A percentile compares a stretch with the other conserved stretches of the same genome.
Conservation (phyloP, 2,888 invertebrate species). For the Sipha maydis region DNA sequence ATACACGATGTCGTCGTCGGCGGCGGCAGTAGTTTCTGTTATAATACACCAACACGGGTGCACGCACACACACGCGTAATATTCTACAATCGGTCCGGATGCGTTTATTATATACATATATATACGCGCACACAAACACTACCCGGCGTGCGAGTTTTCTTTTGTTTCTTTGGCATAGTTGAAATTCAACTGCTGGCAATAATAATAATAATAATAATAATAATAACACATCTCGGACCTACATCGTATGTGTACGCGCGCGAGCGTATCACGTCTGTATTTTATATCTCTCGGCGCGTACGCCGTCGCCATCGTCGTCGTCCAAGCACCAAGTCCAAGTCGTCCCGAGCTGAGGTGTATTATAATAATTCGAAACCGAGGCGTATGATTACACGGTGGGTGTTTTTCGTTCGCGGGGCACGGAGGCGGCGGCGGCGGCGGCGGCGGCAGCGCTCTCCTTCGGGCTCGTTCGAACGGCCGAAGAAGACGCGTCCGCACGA, state of each 20-base stretch:
- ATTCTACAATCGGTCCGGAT: conserved; percentile 35
- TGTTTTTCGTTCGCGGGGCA: conserved; percentile 44
- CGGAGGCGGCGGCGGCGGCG: too few species aligned
- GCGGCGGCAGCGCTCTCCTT: conserved; percentile 29
- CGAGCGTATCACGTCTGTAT: not conserved
- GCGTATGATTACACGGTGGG: conserved; percentile 58
- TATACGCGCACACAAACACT: not conserved
- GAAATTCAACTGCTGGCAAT: conserved; percentile 51
- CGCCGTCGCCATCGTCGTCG: not conserved
- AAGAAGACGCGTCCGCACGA: too few species aligned
- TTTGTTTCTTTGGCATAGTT: conserved; percentile 54
- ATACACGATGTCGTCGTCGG: not conserved
- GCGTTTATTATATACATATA: not conserved
- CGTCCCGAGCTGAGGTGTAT: too few species aligned
- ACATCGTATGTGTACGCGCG: not conserved
- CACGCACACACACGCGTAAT: not conserved
- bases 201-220: conserved; percentile 41
- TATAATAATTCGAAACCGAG: conserved; percentile 44
- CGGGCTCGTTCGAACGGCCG: too few species aligned
- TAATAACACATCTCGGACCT: conserved; percentile 30
- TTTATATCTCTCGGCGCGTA: conserved; percentile 16
- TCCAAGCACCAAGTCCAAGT: too few species aligned
- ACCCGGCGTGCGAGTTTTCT: conserved; percentile 29
- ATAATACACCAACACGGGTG: not conserved
- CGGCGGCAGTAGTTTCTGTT: not conserved